Percentiles rank a stretch among this genome's conserved stretches.
Conservation (phyloP, 2,888 invertebrate species). For the Rambutsinella grinnellia region DNA sequence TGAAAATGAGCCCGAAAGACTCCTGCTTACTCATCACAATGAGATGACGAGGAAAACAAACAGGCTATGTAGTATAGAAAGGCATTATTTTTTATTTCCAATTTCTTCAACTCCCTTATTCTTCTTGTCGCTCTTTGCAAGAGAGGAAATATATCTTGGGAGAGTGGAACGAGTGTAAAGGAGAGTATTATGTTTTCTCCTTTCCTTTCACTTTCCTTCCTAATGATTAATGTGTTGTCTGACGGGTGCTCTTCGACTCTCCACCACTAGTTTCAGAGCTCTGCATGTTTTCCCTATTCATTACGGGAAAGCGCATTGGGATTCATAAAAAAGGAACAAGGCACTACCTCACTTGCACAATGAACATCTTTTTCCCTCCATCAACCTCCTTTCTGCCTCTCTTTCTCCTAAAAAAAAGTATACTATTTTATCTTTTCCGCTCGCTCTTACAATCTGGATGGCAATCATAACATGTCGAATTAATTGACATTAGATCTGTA, state of each 20-base stretch:
- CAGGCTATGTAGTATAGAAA: background rate
- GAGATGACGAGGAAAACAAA: background rate
- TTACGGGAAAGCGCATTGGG: background rate
- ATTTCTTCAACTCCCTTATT: background rate
- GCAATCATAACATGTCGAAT: background rate
- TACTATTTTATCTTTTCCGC: background rate
- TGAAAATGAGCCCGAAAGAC: too few relatives aligned
- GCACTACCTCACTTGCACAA: background rate
- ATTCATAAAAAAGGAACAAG: too few relatives aligned
- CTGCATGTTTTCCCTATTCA: background rate
- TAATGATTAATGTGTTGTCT: slow-evolving; percentile 46
- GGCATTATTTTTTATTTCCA: background rate
- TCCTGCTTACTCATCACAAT: slow-evolving; percentile 11
- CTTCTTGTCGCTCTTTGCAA: background rate
- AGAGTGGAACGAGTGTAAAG: too few relatives aligned
- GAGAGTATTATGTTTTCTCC: slow-evolving; percentile 4
- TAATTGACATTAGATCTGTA: background rate
- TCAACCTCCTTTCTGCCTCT: background rate
- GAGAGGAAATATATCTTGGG: background rate
- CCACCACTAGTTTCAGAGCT: background rate
- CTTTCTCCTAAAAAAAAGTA: background rate
- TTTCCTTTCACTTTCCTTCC: background rate
- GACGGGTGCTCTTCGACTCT: slow-evolving; percentile 14
- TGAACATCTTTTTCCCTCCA: background rate
- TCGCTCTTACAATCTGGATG: background rate